A percentile compares a stretch with the other conserved stretches of the same genome.
These are phyloP conservation scores for Malacosoma neustria DNA, from an alignment of 2,888 invertebrate species.

Conservation along the genomic window DNA sequence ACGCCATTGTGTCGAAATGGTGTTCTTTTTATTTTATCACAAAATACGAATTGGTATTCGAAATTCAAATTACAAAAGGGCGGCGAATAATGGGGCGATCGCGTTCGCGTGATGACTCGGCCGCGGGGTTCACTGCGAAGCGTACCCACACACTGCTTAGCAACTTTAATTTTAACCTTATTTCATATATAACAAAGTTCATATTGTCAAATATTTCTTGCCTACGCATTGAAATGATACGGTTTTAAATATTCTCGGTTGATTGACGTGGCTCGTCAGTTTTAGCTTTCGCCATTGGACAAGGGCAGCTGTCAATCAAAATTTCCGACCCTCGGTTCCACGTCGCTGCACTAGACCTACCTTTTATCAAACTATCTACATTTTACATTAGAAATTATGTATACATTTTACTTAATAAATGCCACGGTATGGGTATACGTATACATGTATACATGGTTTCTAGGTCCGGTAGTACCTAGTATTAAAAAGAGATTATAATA, in stretches of 20 bases:
- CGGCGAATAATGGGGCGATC: conserved; percentile 73
- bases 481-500: no score
- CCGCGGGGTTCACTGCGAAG: conserved; percentile 35
- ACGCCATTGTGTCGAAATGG: conserved; percentile 73
- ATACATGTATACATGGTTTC: no score
- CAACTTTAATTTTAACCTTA: conserved; percentile 14
- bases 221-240: conserved; percentile 39
- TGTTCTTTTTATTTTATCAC: conserved; percentile 73
- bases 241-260: no score
- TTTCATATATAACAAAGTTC: conserved; percentile 33
- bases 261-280: conserved; percentile 88
- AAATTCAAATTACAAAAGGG: conserved; percentile 75
- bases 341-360: conserved; percentile 33
- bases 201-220: conserved; percentile 25
- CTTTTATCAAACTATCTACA: conserved; percentile 10
- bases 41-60: conserved; percentile 74
- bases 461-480: no score
- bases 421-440: no score
- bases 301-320: conserved; percentile 88
- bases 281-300: conserved; percentile 85
- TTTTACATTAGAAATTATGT: neutral
- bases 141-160: conserved; percentile 35
- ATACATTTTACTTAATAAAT: no score
- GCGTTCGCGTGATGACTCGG: conserved; percentile 64
- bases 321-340: conserved; percentile 55